Base-by-base conservation (phyloP, 1,140 invertebrate species). In the Lithobius niger region DNA sequence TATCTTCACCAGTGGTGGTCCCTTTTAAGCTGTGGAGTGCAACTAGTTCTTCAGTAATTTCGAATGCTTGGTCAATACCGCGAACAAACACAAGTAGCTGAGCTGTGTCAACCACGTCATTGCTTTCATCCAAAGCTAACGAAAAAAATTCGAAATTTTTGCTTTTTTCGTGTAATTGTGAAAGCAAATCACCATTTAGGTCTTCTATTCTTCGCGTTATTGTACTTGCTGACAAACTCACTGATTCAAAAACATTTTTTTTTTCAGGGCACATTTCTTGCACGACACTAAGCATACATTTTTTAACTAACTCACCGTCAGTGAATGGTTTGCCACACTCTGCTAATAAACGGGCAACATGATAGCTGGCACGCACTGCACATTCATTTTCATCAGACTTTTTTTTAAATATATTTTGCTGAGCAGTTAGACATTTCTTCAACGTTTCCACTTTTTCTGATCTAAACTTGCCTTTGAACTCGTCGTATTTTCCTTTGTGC, bases 71-170 rank as follows among this genome's bases (percentile, higher is more conserved):
- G 60, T 67, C 49, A 66, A 57, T 22, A 63, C 66, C 49, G 61
- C 57, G 50, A 66, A 59, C 56, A 66, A 69, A 52, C 43, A 45
- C 19, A 18, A 45, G 67, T 58, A 55, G 57, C 61, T 67, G 63
- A 54, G 60, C 62, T 54, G 57, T 57, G 58, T 67, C 64, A 54
- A 56, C 59, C 52, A 67, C 57, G 58, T 69, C 65, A 36, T 59
- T 67, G 40, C 57, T 61, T 60, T 69, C 65, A 62, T 68, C 65
- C 54, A 65, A 59, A 51, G 64, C 64, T 28, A 67, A 27, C 56
- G 64, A 61, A 62, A 59, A 67, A 59, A 48, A 67, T 59, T 61
- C 52, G 44, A 67, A 65, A 49, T 65, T 49, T 21, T 42, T 48
- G 58, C 48, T 54, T 57, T 54, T 52, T 42, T 56, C 56, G 47